Evolutionary conservation across 2,797 vertebrate species (phyloP).

Genomic region (Chrosomus eos): DNA sequence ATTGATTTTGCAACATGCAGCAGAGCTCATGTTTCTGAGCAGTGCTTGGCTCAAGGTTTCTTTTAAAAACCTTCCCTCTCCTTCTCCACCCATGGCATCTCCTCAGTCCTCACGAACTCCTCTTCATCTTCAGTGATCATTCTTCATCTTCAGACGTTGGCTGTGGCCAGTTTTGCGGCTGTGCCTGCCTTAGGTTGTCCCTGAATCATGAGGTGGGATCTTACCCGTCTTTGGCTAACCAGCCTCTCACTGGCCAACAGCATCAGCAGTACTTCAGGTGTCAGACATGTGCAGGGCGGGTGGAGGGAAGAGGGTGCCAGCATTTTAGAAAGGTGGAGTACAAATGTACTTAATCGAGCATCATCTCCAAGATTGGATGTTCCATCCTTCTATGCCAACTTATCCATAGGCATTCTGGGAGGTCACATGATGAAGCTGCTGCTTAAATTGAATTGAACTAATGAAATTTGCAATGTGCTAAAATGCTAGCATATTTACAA

Average conservation of each 20-base stretch:
- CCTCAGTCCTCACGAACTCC: slow-evolving; percentile 39
- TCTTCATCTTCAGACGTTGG: slow-evolving; percentile 46
- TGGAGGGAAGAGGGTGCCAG: slow-evolving; percentile 53
- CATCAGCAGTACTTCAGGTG: slow-evolving; percentile 35
- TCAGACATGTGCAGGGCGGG: slow-evolving; percentile 33
- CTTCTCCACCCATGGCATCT: slow-evolving; percentile 68
- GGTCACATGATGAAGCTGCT: slow-evolving; percentile 28
- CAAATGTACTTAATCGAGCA: slow-evolving; percentile 46
- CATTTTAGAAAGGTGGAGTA: slow-evolving; percentile 42
- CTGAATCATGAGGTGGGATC: slow-evolving; percentile 86
- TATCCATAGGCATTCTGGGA: slow-evolving; percentile 38
- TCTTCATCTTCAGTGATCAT: slow-evolving; percentile 48
- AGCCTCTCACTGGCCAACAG: slow-evolving; percentile 85
- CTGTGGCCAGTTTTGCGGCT: slow-evolving; percentile 86
- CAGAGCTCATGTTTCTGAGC: slow-evolving; percentile 38
- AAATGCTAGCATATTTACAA: background rate
- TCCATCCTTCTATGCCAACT: slow-evolving; percentile 29
- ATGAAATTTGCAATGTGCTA: slow-evolving; percentile 1
- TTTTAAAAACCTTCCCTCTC: slow-evolving; percentile 59
- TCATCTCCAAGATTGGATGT: slow-evolving; percentile 35
- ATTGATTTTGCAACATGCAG: slow-evolving; percentile 23
- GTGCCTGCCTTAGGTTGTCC: slow-evolving; percentile 99
- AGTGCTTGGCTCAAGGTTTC: slow-evolving; percentile 44
- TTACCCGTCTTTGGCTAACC: slow-evolving; percentile 98
- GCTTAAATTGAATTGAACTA: background rate